Percentiles rank a stretch among this genome's conserved stretches.
These are phyloP conservation scores for Microcebus griseorufus DNA, from an alignment of 2,113 vertebrate genomes.

Conservation along the genomic window DNA sequence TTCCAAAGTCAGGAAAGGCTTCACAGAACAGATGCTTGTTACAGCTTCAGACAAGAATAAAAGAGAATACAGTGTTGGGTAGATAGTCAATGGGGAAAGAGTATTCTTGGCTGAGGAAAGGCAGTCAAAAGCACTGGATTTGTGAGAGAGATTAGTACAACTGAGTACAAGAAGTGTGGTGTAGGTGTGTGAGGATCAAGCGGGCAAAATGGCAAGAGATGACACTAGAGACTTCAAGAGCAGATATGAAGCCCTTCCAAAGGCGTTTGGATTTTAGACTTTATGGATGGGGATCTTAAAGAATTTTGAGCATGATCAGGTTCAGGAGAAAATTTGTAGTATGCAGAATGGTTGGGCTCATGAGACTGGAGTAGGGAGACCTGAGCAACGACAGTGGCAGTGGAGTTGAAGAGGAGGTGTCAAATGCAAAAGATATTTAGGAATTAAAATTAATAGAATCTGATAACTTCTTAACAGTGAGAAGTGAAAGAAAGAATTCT, in stretches of 20 bases:
- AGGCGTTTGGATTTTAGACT: background rate
- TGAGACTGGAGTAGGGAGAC: background rate
- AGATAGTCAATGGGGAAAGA: background rate
- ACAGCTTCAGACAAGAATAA: background rate
- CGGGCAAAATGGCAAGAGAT: background rate
- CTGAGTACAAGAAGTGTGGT: background rate
- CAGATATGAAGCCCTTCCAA: background rate
- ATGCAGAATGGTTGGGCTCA: background rate
- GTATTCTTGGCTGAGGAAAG: background rate
- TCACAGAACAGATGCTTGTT: rapidly evolving
- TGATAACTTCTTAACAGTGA: background rate
- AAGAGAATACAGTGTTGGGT: background rate
- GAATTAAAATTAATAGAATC: background rate
- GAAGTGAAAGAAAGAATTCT: background rate
- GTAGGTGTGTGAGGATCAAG: background rate
- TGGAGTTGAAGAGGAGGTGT: background rate
- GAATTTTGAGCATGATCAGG: background rate
- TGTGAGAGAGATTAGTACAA: background rate
- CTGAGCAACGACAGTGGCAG: background rate
- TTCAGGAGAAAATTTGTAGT: background rate
- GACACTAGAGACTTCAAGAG: background rate
- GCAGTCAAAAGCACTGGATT: rapidly evolving
- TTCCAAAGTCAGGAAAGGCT: background rate
- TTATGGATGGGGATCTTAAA: background rate
- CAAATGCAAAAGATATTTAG: background rate